These are phyloP conservation scores for Pituophis catenifer DNA, from an alignment of 2,113 vertebrate species.

Conservation along the genomic window DNA sequence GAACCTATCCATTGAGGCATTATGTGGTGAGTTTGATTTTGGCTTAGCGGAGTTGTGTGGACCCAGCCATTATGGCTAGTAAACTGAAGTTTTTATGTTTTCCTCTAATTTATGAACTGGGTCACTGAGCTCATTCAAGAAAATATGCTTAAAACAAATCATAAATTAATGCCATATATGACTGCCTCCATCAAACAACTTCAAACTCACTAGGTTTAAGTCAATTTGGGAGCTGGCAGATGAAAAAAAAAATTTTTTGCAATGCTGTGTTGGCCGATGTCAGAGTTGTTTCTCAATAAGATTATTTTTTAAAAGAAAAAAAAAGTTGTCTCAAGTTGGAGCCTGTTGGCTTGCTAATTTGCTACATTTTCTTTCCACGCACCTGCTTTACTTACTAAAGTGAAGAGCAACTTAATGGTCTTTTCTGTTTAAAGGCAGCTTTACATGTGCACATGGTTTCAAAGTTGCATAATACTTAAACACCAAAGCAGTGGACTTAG, in stretches of 20 bases:
- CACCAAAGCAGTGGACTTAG: neutral
- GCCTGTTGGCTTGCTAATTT: conserved; percentile 23
- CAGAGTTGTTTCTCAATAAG: neutral
- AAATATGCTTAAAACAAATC: neutral
- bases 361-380: conserved; percentile 27
- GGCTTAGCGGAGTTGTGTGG: neutral
- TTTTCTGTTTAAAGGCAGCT: conserved; percentile 23
- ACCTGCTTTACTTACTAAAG: conserved; percentile 52
- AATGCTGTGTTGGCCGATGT: neutral
- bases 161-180: neutral
- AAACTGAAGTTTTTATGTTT: neutral
- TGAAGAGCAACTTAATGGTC: conserved; percentile 50
- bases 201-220: conserved; percentile 55
- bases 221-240: conserved; percentile 42
- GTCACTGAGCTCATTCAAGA: neutral
- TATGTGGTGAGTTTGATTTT: neutral
- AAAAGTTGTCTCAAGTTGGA: neutral
- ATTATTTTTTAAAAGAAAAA: neutral
- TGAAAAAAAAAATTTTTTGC: conserved; percentile 35
- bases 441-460: neutral
- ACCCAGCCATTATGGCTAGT: neutral
- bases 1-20: neutral
- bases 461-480: neutral
- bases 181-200: neutral
- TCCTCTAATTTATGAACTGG: neutral